Conservation (phyloP, 2,888 invertebrate species). For the Peribatodes rhomboidaria region DNA sequence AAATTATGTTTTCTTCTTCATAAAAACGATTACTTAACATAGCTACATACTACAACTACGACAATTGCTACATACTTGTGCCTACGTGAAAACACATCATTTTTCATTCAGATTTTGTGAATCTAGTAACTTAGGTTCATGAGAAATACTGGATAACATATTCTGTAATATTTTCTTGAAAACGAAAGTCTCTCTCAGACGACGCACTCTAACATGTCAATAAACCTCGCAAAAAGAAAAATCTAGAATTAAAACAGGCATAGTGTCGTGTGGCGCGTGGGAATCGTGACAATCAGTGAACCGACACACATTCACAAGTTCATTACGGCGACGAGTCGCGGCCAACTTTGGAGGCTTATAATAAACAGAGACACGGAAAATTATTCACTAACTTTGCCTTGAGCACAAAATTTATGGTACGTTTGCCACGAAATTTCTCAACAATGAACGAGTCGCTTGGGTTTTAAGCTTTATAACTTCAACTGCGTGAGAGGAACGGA, state of each 20-base stretch:
- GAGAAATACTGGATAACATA: too few species aligned
- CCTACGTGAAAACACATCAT: too few species aligned
- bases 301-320: conserved; percentile 71
- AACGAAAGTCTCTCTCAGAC: not conserved
- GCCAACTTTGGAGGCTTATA: conserved; percentile 79
- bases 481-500: conserved; percentile 64
- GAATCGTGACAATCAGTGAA: conserved; percentile 63
- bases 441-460: conserved; percentile 82
- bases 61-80: too few species aligned
- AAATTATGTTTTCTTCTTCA: too few species aligned
- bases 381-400: conserved; percentile 82
- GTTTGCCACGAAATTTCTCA: conserved; percentile 81
- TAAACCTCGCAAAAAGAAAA: conserved; percentile 14
- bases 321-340: conserved; percentile 75
- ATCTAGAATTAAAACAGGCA: conserved; percentile 39
- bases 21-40: too few species aligned
- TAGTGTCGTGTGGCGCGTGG: conserved; percentile 40
- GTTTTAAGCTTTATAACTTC: conserved; percentile 77
- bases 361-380: conserved; percentile 85
- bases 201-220: conserved; percentile 23
- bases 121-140: too few species aligned
- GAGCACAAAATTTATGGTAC: conserved; percentile 83
- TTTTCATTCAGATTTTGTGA: too few species aligned
- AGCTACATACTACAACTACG: too few species aligned
- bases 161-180: not conserved